Evolutionary conservation across 1,140 invertebrate genomes (phyloP), one percentile per base, ranked within the genome.

Genomic region (Lasioglossum albipes): DNA sequence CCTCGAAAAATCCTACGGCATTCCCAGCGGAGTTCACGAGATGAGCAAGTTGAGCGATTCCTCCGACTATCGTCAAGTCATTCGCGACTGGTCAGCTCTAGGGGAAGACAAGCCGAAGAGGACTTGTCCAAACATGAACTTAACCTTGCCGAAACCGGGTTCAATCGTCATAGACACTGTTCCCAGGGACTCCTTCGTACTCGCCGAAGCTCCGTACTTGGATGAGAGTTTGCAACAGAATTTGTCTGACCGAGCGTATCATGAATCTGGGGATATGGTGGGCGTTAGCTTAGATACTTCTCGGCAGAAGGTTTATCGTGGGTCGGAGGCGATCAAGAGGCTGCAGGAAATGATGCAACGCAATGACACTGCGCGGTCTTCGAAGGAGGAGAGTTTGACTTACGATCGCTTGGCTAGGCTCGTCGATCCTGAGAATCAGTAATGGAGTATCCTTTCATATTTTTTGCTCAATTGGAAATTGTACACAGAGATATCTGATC

Each of bases 191-290:
- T 85, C 90, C 0, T 73, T 91, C 22, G 85, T 93, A 62, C 59
- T 94, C 7, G 83, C 91, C 31, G 81, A 92, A 81, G 91, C 91
- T 22, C 93, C 93, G 0, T 75, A 91, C 20, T 89, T 83, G 72
- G 83, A 92, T 36, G 88, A 90, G 16, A 76, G 76, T n/a, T 78
- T 89, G 0, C 80, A 88, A 27, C 22, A 86, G 27, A 94, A 94
- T 84, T 57, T 94, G 78, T 92, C 93, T 41, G 93, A 94, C 83
- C 84, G 78, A 68, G 93, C 91, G 4, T 93, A 91, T 75, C 91
- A 93, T 77, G 86, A 91, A 74, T 76, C 87, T 72, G 93, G 93
- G 27, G 93, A 94, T 79, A 27, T 84, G 16, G 79, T 92, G 16
- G 88, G 89, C 0, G 83, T 90, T 54, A 87, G 88, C 6, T 75